Percentiles rank a stretch among this genome's conserved stretches.
These are phyloP conservation scores for Heliconius nattereri DNA, from an alignment of 1,140 invertebrate species.

Conservation along the genomic window DNA sequence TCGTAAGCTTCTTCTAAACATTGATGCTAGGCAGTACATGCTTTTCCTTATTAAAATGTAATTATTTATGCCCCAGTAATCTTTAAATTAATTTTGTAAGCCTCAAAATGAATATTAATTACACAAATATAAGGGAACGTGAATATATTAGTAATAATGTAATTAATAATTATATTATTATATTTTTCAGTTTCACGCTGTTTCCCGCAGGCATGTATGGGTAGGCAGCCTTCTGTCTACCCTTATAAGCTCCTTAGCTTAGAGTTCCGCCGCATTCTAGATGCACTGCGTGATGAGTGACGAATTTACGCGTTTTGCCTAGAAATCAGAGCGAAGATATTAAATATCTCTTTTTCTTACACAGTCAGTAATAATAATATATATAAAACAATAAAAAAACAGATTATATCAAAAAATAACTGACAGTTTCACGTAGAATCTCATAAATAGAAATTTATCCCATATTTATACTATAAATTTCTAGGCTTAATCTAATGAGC, in stretches of 20 bases:
- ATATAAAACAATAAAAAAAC: not conserved
- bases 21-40: not conserved
- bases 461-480: not conserved
- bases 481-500: not conserved
- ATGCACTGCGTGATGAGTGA: not conserved
- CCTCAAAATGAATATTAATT: not conserved
- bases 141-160: not conserved
- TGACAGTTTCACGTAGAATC: not conserved
- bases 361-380: too few species aligned
- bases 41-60: slow-evolving; percentile 13
- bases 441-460: not conserved
- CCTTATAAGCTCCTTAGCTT: too few species aligned
- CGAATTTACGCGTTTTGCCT: too few species aligned
- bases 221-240: too few species aligned
- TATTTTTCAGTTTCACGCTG: too few species aligned
- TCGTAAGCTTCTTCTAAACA: slow-evolving; percentile 12
- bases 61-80: slow-evolving; percentile 4
- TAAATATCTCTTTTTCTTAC: too few species aligned
- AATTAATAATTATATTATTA: too few species aligned
- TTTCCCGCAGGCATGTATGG: too few species aligned
- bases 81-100: not conserved
- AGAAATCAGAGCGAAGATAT: too few species aligned
- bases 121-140: not conserved
- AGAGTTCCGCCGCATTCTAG: too few species aligned
- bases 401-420: not conserved